These are phyloP conservation scores for Microctenopoma steveboyesi DNA, from an alignment of 2,797 vertebrate genomes.

Conservation along the genomic window DNA sequence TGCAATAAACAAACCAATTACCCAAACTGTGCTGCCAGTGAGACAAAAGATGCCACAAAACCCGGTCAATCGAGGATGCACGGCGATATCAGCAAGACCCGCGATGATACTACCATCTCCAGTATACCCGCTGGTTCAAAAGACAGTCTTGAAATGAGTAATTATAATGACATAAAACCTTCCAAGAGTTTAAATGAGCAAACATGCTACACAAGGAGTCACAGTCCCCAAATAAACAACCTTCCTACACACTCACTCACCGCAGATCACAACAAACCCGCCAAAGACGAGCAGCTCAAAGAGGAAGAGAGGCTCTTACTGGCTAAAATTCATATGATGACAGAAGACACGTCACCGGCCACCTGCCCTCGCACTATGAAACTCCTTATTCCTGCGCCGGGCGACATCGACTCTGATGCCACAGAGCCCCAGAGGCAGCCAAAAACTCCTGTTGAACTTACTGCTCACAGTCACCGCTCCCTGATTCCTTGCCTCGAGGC, in stretches of 20 bases:
- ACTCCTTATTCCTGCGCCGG: slow-evolving; percentile 68
- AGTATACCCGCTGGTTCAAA: neutral
- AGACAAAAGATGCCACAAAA: slow-evolving; percentile 26
- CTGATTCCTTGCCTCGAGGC: slow-evolving; percentile 13
- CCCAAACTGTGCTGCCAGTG: slow-evolving; percentile 20
- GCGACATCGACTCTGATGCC: slow-evolving; percentile 63
- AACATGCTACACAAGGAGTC: slow-evolving; percentile 2
- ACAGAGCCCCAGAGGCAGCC: slow-evolving; percentile 20
- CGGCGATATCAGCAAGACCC: neutral
- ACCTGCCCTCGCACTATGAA: slow-evolving; percentile 62
- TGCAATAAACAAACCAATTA: slow-evolving; percentile 30
- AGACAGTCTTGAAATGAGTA: slow-evolving; percentile 18
- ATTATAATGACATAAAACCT: neutral
- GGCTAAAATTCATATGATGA: slow-evolving; percentile 75
- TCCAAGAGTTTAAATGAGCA: slow-evolving; percentile 5
- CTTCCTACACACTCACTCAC: neutral
- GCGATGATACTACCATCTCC: neutral
- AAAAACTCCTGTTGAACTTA: slow-evolving; percentile 11
- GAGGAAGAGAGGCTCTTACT: slow-evolving; percentile 76
- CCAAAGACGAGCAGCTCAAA: slow-evolving; percentile 58
- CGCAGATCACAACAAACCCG: slow-evolving; percentile 3
- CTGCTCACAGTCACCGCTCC: slow-evolving; percentile 9
- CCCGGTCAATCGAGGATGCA: neutral
- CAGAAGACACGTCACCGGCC: slow-evolving; percentile 54
- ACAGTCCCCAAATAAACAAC: neutral